Evolutionary conservation across 2,888 invertebrate genomes (phyloP).

Genomic region (Plagodis pulveraria): DNA sequence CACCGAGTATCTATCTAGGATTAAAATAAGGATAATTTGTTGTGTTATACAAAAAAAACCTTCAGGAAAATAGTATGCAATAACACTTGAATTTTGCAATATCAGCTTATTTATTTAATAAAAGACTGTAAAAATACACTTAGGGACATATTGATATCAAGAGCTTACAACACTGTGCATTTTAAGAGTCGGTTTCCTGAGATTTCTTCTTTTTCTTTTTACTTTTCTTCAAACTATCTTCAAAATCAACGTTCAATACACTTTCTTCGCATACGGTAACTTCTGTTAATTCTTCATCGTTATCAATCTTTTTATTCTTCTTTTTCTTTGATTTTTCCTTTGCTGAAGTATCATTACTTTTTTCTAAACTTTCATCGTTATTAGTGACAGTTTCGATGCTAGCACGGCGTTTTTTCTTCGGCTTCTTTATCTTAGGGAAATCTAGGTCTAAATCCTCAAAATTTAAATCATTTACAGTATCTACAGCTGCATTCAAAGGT

Average conservation of each 20-base stretch:
- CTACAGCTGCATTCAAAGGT: conserved; percentile 7
- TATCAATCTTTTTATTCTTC: conserved; percentile 12
- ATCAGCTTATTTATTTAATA: no score
- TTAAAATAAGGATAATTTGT: no score
- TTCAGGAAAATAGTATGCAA: no score
- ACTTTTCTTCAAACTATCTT: conserved; percentile 7
- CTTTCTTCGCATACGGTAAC: conserved; percentile 1
- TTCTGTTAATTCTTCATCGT: conserved; percentile 1
- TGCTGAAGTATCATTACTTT: neutral
- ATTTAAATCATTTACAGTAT: conserved; percentile 12
- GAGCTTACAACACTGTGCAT: neutral
- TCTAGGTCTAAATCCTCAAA: conserved; percentile 1
- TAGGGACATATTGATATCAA: no score
- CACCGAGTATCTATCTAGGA: no score
- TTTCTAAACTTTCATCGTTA: neutral
- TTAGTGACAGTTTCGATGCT: conserved; percentile 4
- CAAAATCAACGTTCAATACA: neutral
- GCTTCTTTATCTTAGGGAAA: conserved; percentile 17
- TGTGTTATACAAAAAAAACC: no score
- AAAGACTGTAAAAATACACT: no score
- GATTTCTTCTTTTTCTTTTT: conserved; percentile 26
- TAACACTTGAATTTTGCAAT: no score
- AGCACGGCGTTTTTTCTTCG: conserved; percentile 24
- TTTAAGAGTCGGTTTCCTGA: conserved; percentile 2
- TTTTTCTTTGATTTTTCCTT: conserved; percentile 20